Evolutionary conservation across 2,888 invertebrate species (phyloP), one percentile per base, ranked within the genome.

Genomic region (Achlya flavicornis): DNA sequence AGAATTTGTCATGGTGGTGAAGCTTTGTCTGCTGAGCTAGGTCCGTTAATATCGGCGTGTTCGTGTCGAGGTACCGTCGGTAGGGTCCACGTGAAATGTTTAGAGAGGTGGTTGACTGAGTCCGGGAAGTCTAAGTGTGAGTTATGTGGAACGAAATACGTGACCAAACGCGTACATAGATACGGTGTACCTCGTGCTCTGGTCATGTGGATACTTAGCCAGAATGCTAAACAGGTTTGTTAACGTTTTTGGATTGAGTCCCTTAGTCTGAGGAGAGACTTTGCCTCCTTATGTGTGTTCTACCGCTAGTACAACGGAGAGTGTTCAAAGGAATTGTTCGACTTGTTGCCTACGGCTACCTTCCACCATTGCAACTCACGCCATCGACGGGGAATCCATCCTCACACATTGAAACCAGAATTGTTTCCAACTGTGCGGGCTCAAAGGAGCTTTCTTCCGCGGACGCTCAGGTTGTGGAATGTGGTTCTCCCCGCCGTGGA

Each of bases 71-170:
- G 97, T 0, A 96, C 96, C 2, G 95, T 97, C 71, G 97, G 96
- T 0, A 94, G 96, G 63, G 95, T 97, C 12, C 97, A 97, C 84
- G 94, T 96, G 3, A 94, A 95, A 65, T 97, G 97, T 81, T 87
- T 97, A 73, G 97, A 97, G 86, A 94, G 94, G 62, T 97, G 97
- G 97, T 89, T 97, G 53, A 96, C 96, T 2, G 96, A 96, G 80
- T 96, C 96, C 1, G 96, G 96, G 41, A 95, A 95, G 66, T 95
- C 95, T 10, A 91, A 92, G 43, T 97, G 97, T 80, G 97, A 97
- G 81, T 92, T 97, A 26, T 97, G 97, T 83, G 95, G 96, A 26
- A 95, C 95, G 60, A 88, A 94, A 61, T 97, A 96, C 78, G 85
- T 92, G n/a, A 95, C 96, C 0, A 92, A 94, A 73, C 94, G 96